These are phyloP conservation scores for Lissonota sp. DNA, from an alignment of 2,888 invertebrate genomes.

Conservation along the genomic window DNA sequence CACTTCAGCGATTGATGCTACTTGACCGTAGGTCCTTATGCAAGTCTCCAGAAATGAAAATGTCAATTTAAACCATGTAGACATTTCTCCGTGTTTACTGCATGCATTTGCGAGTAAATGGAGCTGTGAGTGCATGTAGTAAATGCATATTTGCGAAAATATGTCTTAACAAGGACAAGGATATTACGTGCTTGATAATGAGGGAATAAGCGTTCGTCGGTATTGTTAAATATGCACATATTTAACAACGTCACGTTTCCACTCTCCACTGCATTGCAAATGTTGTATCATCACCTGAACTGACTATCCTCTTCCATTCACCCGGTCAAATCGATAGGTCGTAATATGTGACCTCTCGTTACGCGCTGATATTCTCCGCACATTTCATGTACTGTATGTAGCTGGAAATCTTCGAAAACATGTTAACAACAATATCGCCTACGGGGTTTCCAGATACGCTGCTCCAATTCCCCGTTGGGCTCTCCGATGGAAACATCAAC, in stretches of 20 bases:
- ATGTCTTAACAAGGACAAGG: background rate
- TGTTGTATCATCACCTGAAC: slow-evolving; percentile 43
- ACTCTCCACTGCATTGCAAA: slow-evolving; percentile 43
- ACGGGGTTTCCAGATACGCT: background rate
- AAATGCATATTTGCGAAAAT: background rate
- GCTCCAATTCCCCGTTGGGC: background rate
- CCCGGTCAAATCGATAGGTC: slow-evolving; percentile 59
- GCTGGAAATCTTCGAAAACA: background rate
- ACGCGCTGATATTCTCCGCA: slow-evolving; percentile 18
- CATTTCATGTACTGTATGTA: background rate
- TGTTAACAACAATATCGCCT: background rate
- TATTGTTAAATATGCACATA: slow-evolving; percentile 58
- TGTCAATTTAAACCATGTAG: slow-evolving; percentile 13
- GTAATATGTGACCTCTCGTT: slow-evolving; percentile 51
- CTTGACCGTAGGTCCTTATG: no score
- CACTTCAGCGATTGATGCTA: slow-evolving; percentile 25
- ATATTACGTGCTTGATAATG: slow-evolving; percentile 35
- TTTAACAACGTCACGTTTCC: slow-evolving; percentile 18
- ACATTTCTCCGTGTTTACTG: background rate
- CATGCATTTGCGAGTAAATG: background rate
- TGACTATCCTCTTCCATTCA: background rate
- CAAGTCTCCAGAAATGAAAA: background rate
- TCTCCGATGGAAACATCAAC: background rate
- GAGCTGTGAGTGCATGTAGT: background rate
- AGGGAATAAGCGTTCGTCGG: slow-evolving; percentile 46